Conservation (phyloP, 2,113 vertebrate genomes). For the Motacilla tschutschensis region DNA sequence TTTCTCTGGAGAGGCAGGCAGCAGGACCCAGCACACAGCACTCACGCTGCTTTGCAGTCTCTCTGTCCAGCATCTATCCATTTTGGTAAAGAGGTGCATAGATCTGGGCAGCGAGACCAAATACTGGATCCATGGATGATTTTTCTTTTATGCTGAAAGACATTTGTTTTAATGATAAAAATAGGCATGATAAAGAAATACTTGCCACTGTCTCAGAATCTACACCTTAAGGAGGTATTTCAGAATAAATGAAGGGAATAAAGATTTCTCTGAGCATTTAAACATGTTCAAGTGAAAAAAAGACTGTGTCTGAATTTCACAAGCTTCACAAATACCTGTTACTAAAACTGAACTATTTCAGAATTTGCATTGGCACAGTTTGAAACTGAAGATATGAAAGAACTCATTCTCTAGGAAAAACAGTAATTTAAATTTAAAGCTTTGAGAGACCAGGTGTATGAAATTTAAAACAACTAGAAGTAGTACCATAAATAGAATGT, state of each 20-base stretch:
- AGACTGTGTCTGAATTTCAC: constrained; percentile 8
- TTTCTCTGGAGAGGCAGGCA: neutral
- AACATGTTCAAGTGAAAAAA: constrained; percentile 22
- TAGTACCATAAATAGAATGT: constrained; percentile 63
- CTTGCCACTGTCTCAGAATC: neutral
- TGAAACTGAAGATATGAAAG: constrained; percentile 28
- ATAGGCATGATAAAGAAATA: neutral
- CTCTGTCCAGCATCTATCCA: neutral
- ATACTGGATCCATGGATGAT: neutral
- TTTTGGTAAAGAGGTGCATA: neutral
- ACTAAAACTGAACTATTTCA: neutral
- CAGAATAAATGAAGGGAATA: constrained; percentile 27
- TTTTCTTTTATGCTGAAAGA: neutral
- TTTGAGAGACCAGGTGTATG: constrained; percentile 41
- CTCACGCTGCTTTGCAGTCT: neutral
- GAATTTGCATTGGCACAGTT: constrained; percentile 44
- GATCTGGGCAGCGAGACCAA: neutral
- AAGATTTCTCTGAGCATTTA: constrained; percentile 56
- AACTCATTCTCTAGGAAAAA: neutral
- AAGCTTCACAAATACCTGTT: constrained; percentile 19
- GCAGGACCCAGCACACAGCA: neutral
- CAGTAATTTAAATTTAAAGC: constrained; percentile 60
- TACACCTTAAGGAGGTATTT: constrained; percentile 30
- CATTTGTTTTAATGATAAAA: neutral
- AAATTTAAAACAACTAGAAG: constrained; percentile 60